phyloP scores from a whole-genome alignment of 2,797 vertebrate genomes.

The Rhodeus uyekii region DNA sequence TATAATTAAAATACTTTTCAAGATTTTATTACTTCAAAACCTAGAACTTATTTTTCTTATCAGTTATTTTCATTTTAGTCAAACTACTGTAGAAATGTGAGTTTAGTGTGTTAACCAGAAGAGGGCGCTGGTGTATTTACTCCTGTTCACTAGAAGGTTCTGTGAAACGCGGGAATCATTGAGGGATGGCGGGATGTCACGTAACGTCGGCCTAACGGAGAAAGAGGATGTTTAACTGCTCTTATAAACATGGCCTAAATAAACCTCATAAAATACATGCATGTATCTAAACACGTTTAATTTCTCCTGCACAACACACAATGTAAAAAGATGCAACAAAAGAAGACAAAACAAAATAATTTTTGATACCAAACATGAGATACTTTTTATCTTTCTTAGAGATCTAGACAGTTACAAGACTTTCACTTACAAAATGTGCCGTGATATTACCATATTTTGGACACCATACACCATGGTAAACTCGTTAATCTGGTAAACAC shows the following conservation, averaged over 20 bases:
- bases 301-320: background rate
- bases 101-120: constrained; percentile 7
- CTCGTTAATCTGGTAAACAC: background rate
- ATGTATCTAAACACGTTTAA: background rate
- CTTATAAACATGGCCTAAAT: background rate
- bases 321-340: too few relatives aligned
- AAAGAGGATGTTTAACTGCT: background rate
- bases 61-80: background rate
- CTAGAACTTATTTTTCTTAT: too few relatives aligned
- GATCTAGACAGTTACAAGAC: background rate
- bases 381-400: background rate
- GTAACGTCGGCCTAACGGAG: background rate
- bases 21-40: background rate
- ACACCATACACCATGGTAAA: background rate
- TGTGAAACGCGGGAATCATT: background rate
- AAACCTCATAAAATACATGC: background rate
- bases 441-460: background rate
- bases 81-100: background rate
- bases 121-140: constrained; percentile 32
- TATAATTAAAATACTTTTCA: background rate
- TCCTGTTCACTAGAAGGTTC: background rate
- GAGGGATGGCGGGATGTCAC: background rate
- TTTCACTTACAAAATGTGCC: background rate
- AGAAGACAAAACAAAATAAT: background rate
- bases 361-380: too few relatives aligned